Evolutionary conservation across 2,888 invertebrate species (phyloP).

Genomic region (Lysandra bellargus): DNA sequence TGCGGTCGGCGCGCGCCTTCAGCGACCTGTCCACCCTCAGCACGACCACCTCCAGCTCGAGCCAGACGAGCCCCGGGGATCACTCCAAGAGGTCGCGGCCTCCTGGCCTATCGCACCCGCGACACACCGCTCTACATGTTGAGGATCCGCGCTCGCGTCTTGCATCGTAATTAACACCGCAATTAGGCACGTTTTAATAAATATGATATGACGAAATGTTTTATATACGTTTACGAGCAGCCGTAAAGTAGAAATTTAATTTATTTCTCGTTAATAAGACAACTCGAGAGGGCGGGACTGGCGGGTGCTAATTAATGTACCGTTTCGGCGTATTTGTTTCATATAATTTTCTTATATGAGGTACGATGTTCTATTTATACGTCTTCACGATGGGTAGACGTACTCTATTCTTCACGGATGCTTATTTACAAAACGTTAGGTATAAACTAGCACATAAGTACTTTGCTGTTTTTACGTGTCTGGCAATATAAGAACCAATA

Average conservation of each 20-base stretch:
- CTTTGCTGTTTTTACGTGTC: not conserved
- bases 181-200: constrained; percentile 10
- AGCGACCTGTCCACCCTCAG: constrained; percentile 76
- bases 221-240: not conserved
- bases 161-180: constrained; percentile 7
- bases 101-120: constrained; percentile 35
- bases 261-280: constrained; percentile 17
- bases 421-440: not conserved
- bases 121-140: constrained; percentile 33
- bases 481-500: not conserved
- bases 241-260: constrained; percentile 25
- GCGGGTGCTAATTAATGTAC: not conserved
- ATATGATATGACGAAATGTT: constrained; percentile 9
- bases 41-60: constrained; percentile 74
- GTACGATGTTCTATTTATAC: constrained; percentile 15
- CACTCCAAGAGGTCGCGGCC: constrained; percentile 70
- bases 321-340: not conserved
- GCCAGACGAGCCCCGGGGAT: constrained; percentile 71
- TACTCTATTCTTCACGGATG: not conserved
- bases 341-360: constrained; percentile 1
- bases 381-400: not conserved
- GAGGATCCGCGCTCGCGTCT: not conserved
- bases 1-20: constrained; percentile 74
- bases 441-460: not conserved
- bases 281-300: not conserved